Base-by-base conservation (phyloP, 2,113 vertebrate genomes). In the Microtus richardsoni region DNA sequence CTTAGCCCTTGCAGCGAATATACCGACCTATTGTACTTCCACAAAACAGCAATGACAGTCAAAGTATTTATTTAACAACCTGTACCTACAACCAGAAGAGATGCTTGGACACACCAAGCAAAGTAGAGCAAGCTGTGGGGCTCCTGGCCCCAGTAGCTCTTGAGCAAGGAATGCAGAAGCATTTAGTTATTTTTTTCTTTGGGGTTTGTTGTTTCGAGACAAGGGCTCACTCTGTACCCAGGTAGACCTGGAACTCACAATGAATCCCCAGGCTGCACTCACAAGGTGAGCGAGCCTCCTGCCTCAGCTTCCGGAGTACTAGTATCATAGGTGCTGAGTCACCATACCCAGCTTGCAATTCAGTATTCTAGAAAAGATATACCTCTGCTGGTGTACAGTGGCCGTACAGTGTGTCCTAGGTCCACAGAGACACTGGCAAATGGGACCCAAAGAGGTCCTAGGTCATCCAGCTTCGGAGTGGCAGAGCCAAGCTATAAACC, bases 401-500 rank as follows among this genome's bases (percentile, higher is more conserved):
- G 30, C 71, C 77, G 4, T 47, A 39, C 3, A 52, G 26, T 70
- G 44, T 64, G 60, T 60, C 73, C 82, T 90, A 58, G 87, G 47
- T 28, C 41, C 75, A 26, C 74, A 64, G 26, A 93, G 60, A 90
- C 30, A 88, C 75, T 33, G 74, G 49, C 84, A 49, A 80, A 88
- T 17, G 79, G 49, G n/a, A 41, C 74, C 26, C n/a, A 84, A 39
- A 84, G 75, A 90, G 44, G 58, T 33, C 30, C 70, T 4, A 0
- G 1, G 54, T 52, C 33, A 70, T 33, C 90, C 68, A 49, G 87
- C 93, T 73, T 41, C 7, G 5, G 92, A 95, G 73, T 4, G 68
- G n/a, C 84, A 83, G 93, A 77, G 71, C 28, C 85, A 92, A 71
- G 78, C 73, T 88, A 52, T 91, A 80, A 52, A 92, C 84, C 52